Evolutionary conservation across 2,888 invertebrate genomes (phyloP), one percentile per base, ranked within the genome.

Genomic region (Phrixothrix hirtus): DNA sequence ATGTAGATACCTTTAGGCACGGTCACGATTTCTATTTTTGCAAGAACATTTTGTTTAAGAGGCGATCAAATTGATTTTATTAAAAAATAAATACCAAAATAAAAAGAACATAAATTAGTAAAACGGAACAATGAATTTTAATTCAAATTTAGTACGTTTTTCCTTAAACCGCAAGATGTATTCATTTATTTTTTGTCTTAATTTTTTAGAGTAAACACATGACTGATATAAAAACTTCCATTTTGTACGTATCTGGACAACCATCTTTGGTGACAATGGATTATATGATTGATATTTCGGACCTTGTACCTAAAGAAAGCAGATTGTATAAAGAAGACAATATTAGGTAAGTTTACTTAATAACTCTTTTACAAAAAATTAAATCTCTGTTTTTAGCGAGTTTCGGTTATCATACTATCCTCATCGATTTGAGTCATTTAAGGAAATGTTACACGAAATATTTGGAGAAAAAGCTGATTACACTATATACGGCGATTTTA

Each of bases 331-430:
- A 29, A 11, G 32, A 47, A 17, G 34, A 42, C 6, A 35, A 12
- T 17, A 31, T 46, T 10, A 45, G 45, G 52, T 52, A 46, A 30
- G 14, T 16, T 0, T 46, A 25, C 2, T 2, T 34, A 1, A 4
- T 14, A 2, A 2, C n/a, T 16, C 16, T 34, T 2, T 36, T 11
- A 10, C 10, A 31, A 11, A 2, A 16, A 3, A 7, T 2, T 9
- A 44, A 11, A 7, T 43, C 1, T 54, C 58, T 9, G 46, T 55
- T 76, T 76, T 31, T 75, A 91, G 88, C 66, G 87, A 91, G 66
- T 94, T 94, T 75, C 84, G 93, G 1, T 77, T 94, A 17, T 92
- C 92, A 17, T 94, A 93, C 76, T 92, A 91, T 77, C 94, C 93
- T 0, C 92, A 94, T 73, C 83, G 83, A 57, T 73, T 93, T 63